phyloP scores from a whole-genome alignment of 2,888 invertebrate genomes.

The Nezara viridula region DNA sequence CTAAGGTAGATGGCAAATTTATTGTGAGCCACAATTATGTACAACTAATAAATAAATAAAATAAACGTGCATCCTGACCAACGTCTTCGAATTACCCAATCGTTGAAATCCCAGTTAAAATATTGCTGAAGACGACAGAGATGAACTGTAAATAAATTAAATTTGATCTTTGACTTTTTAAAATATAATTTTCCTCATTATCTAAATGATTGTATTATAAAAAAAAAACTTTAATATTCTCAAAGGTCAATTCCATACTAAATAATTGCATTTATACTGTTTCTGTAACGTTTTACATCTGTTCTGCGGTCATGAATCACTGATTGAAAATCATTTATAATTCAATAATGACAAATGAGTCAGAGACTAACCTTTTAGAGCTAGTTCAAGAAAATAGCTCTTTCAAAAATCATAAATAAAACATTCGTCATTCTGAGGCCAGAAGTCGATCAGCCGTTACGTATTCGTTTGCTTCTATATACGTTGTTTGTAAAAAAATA shows the following conservation, averaged over 20 bases:
- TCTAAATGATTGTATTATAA: neutral
- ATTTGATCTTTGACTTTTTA: too few species aligned
- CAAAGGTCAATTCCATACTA: neutral
- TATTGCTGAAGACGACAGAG: too few species aligned
- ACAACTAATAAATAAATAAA: too few species aligned
- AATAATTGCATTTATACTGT: neutral
- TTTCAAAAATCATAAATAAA: conserved; percentile 25
- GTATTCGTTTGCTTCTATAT: neutral
- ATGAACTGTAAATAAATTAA: too few species aligned
- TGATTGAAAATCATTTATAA: neutral
- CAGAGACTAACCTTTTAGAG: conserved; percentile 7
- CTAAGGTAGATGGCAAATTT: too few species aligned
- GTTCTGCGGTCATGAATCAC: neutral
- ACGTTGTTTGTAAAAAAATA: neutral
- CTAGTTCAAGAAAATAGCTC: neutral
- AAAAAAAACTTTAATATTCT: neutral
- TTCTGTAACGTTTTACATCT: neutral
- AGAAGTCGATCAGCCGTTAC: neutral
- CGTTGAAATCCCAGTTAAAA: too few species aligned
- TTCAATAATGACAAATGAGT: conserved; percentile 13
- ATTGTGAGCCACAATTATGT: too few species aligned
- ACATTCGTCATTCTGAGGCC: neutral
- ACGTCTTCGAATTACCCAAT: too few species aligned
- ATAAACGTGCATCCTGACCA: too few species aligned
- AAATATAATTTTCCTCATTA: neutral